These are phyloP conservation scores for Atrina japonica DNA, from an alignment of 2,888 invertebrate species.

Conservation along the genomic window DNA sequence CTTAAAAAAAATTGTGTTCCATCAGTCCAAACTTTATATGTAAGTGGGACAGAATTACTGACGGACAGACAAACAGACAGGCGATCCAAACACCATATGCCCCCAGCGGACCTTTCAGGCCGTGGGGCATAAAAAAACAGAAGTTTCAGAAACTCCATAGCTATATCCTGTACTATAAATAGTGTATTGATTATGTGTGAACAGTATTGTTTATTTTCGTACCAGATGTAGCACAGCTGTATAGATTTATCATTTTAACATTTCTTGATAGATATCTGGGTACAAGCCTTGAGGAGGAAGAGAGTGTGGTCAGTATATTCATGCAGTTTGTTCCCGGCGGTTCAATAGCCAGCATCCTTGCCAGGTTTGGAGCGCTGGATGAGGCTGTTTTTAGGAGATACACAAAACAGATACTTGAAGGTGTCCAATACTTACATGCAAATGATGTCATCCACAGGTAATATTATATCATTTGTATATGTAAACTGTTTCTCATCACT, in stretches of 20 bases:
- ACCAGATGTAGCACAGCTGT: not conserved
- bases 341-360: constrained; percentile 78
- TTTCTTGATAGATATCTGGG: constrained; percentile 77
- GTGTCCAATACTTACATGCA: constrained; percentile 79
- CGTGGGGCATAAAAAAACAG: too few species aligned
- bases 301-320: constrained; percentile 78
- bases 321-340: constrained; percentile 81
- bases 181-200: too few species aligned
- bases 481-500: too few species aligned
- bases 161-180: not conserved
- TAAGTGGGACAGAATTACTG: too few species aligned
- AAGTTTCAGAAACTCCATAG: not conserved
- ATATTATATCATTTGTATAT: too few species aligned
- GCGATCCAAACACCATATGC: too few species aligned
- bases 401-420: constrained; percentile 80
- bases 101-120: too few species aligned
- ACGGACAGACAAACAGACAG: too few species aligned
- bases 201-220: too few species aligned
- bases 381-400: constrained; percentile 79
- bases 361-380: constrained; percentile 79
- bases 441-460: constrained; percentile 81
- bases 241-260: not conserved
- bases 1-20: too few species aligned
- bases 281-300: constrained; percentile 79
- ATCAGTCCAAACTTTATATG: too few species aligned